phyloP scores from a whole-genome alignment of 2,797 vertebrate genomes.

The Loriculus beryllinus region DNA sequence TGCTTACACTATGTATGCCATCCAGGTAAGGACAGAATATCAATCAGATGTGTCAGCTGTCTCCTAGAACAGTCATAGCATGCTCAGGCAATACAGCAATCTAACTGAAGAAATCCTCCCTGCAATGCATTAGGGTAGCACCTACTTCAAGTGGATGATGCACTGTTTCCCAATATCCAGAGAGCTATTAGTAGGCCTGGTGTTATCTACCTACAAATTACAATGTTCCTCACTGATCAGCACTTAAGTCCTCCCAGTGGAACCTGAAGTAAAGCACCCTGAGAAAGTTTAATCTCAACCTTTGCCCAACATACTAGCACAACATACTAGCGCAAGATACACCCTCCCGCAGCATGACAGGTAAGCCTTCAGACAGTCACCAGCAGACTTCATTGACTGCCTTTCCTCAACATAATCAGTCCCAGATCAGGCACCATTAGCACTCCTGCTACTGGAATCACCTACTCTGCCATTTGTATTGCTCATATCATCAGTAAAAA shows the following conservation, averaged over 20 bases:
- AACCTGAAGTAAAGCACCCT: neutral
- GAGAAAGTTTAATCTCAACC: neutral
- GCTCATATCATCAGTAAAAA: neutral
- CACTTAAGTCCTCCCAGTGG: neutral
- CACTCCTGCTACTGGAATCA: neutral
- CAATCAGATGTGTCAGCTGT: neutral
- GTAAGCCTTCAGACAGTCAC: neutral
- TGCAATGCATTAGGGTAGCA: neutral
- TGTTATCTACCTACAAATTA: neutral
- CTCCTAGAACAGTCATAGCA: neutral
- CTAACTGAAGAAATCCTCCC: neutral
- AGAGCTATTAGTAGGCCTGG: neutral
- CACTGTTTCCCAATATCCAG: neutral
- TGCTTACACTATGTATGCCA: neutral
- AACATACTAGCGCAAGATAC: neutral
- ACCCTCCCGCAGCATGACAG: neutral
- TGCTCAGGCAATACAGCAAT: neutral
- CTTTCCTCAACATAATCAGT: neutral
- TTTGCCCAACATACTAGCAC: neutral
- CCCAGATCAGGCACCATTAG: neutral
- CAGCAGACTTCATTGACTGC: neutral
- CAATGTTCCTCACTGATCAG: neutral
- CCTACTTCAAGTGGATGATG: neutral
- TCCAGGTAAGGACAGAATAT: neutral
- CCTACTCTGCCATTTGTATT: neutral